Conservation (phyloP, 2,797 vertebrate species). For the Characodon lateralis region DNA sequence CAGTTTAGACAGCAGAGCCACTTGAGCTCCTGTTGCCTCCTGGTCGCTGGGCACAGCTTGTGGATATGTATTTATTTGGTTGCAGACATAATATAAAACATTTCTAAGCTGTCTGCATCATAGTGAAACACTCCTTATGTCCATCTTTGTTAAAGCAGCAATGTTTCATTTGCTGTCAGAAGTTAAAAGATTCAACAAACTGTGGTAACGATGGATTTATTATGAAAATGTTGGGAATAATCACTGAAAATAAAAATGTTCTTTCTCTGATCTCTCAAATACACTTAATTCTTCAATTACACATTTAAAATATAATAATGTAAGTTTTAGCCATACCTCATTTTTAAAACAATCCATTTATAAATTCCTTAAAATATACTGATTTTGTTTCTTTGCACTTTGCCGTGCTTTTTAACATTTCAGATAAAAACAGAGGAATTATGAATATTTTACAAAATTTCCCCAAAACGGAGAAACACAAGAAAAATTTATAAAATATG, state of each 20-base stretch:
- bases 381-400: neutral
- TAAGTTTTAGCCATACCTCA: neutral
- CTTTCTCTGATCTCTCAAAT: neutral
- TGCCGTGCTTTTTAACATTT: neutral
- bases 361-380: neutral
- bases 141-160: too few relatives aligned
- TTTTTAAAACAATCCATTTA: neutral
- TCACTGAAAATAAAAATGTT: neutral
- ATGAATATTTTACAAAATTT: neutral
- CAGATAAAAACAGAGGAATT: neutral
- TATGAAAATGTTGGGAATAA: neutral
- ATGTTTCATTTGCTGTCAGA: neutral
- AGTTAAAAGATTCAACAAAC: neutral
- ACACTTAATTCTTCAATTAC: neutral
- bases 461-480: neutral
- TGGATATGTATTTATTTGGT: constrained; percentile 70
- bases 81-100: neutral
- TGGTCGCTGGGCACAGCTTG: constrained; percentile 42
- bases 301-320: neutral
- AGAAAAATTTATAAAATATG: too few relatives aligned
- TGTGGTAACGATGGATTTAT: neutral
- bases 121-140: neutral
- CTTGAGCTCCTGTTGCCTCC: constrained; percentile 26
- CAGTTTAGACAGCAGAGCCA: constrained; percentile 12
- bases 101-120: constrained; percentile 46